Conservation (phyloP, 2,113 vertebrate species). For the Phyllostomus hastatus region DNA sequence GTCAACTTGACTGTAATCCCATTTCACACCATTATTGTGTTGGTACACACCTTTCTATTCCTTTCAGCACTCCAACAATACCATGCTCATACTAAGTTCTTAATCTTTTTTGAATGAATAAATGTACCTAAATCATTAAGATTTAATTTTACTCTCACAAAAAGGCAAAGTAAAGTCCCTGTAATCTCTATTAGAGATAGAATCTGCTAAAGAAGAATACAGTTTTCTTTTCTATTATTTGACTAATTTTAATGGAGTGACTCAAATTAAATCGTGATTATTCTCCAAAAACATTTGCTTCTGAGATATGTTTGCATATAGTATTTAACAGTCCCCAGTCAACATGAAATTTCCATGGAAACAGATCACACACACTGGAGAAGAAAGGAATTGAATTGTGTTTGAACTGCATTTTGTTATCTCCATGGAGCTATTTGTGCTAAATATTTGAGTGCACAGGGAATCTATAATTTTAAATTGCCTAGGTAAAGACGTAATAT, state of each 20-base stretch:
- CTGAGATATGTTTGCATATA: conserved; percentile 58
- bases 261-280: conserved; percentile 60
- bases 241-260: conserved; percentile 58
- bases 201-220: conserved; percentile 37
- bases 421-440: conserved; percentile 46
- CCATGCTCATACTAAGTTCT: conserved; percentile 18
- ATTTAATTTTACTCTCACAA: conserved; percentile 61
- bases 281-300: conserved; percentile 52
- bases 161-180: conserved; percentile 51
- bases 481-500: conserved; percentile 36
- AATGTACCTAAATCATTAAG: conserved; percentile 59
- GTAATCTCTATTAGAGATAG: conserved; percentile 48
- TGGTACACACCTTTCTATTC: neutral
- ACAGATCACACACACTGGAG: conserved; percentile 55
- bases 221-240: conserved; percentile 53
- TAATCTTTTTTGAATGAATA: conserved; percentile 52
- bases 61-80: neutral
- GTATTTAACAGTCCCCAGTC: conserved; percentile 57
- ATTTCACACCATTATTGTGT: neutral
- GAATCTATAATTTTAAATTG: conserved; percentile 48
- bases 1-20: neutral
- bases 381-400: conserved; percentile 56
- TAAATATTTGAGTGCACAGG: conserved; percentile 46
- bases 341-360: conserved; percentile 73
- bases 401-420: conserved; percentile 57